These are phyloP conservation scores for Matsumurasca onukii DNA, from an alignment of 1,140 invertebrate species.

Conservation along the genomic window DNA sequence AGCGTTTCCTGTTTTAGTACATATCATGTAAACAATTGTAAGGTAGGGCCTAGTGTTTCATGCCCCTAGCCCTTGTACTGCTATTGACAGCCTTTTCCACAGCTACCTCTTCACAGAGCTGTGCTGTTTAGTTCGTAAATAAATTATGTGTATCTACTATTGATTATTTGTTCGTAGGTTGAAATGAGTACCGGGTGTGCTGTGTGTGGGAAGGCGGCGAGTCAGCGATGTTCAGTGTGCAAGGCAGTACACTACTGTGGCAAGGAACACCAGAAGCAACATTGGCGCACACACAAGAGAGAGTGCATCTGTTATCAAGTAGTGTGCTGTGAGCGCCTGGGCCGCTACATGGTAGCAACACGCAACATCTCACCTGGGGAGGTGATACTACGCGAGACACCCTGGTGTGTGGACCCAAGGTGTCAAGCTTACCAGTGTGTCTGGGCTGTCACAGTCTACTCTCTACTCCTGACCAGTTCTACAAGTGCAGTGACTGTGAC, in stretches of 20 bases:
- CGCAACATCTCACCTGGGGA: slow-evolving; percentile 60
- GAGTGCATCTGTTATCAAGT: slow-evolving; percentile 52
- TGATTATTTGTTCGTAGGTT: background rate
- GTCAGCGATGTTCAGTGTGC: slow-evolving; percentile 59
- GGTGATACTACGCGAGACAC: slow-evolving; percentile 58
- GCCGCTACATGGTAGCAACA: slow-evolving; percentile 62
- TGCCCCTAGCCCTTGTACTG: too few species aligned
- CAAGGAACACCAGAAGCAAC: slow-evolving; percentile 63
- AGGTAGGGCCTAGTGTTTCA: too few species aligned
- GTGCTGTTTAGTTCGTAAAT: too few species aligned
- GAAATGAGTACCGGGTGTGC: slow-evolving; percentile 26
- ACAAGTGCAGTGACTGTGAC: slow-evolving; percentile 34
- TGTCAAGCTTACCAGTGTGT: slow-evolving; percentile 56
- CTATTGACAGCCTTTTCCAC: too few species aligned
- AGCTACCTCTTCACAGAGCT: too few species aligned
- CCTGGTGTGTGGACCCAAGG: slow-evolving; percentile 59
- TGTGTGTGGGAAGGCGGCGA: slow-evolving; percentile 25
- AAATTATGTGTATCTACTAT: too few species aligned
- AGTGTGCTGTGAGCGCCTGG: slow-evolving; percentile 47
- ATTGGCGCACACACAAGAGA: slow-evolving; percentile 66
- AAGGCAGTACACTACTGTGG: slow-evolving; percentile 66
- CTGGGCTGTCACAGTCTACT: slow-evolving; percentile 58
- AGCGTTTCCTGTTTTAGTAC: too few species aligned
- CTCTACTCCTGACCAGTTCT: slow-evolving; percentile 36
- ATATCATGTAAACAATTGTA: too few species aligned